Evolutionary conservation across 1,140 invertebrate genomes (phyloP).

Genomic region (Lucilia sericata): DNA sequence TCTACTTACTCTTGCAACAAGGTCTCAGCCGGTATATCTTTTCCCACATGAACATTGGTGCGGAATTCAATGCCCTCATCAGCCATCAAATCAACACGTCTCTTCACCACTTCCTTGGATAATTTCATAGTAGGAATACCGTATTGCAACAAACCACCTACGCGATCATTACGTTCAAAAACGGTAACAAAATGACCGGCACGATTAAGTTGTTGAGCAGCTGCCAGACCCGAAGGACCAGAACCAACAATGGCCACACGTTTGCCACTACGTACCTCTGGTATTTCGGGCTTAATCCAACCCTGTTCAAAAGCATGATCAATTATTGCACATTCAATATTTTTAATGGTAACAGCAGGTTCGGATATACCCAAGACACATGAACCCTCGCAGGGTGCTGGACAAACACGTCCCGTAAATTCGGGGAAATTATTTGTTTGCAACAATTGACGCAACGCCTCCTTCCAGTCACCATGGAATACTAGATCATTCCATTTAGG

Average conservation of each 20-base stretch:
- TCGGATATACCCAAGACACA: slow-evolving; percentile 97
- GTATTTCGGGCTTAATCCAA: slow-evolving; percentile 86
- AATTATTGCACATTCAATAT: slow-evolving; percentile 99
- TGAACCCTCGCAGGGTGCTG: slow-evolving; percentile 98
- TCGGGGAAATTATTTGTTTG: slow-evolving; percentile 99
- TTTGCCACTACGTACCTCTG: slow-evolving; percentile 80
- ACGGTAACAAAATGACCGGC: slow-evolving; percentile 93
- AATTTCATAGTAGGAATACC: slow-evolving; percentile 99
- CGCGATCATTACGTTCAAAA: slow-evolving; percentile 94
- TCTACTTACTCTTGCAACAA: slow-evolving; percentile 70
- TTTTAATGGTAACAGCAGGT: slow-evolving; percentile 98
- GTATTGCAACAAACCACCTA: slow-evolving; percentile 96
- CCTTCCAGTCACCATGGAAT: slow-evolving; percentile 94
- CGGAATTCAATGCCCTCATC: slow-evolving; percentile 94
- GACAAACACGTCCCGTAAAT: slow-evolving; percentile 98
- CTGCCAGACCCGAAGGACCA: slow-evolving; percentile 94
- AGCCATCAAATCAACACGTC: slow-evolving; percentile 87
- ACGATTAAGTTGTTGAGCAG: slow-evolving; percentile 95
- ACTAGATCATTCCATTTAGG: slow-evolving; percentile 99
- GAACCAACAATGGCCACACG: slow-evolving; percentile 94
- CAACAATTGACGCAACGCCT: slow-evolving; percentile 93
- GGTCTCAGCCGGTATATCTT: slow-evolving; percentile 85
- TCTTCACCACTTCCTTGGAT: slow-evolving; percentile 90
- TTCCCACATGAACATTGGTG: slow-evolving; percentile 91
- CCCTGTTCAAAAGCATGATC: slow-evolving; percentile 98